Evolutionary conservation across 2,888 invertebrate genomes (phyloP).

Genomic region (Chalcosyrphus nemorum): DNA sequence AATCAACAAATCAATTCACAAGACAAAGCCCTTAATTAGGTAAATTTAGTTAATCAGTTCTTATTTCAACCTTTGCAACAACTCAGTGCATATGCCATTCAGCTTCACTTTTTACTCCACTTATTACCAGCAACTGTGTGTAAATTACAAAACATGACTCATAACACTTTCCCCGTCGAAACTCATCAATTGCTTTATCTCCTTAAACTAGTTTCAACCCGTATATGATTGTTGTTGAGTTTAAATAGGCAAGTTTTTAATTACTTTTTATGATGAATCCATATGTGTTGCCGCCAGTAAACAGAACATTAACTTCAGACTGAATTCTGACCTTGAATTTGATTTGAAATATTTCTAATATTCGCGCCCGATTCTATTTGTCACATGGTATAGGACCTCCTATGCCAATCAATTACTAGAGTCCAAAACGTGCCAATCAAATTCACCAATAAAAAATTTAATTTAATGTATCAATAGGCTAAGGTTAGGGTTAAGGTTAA

Average conservation of each 20-base stretch:
- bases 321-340: conserved; percentile 17
- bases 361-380: not conserved
- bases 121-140: too few relatives aligned
- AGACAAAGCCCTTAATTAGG: too few relatives aligned
- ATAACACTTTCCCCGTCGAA: too few relatives aligned
- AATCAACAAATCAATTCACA: too few relatives aligned
- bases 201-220: not conserved
- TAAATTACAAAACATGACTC: too few relatives aligned
- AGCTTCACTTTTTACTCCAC: too few relatives aligned
- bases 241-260: not conserved
- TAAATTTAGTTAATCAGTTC: too few relatives aligned
- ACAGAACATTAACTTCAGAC: not conserved
- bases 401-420: not conserved
- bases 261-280: too few relatives aligned
- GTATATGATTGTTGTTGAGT: not conserved
- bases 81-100: too few relatives aligned
- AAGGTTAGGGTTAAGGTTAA: conserved; percentile 26
- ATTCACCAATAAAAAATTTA: not conserved
- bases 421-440: conserved; percentile 5
- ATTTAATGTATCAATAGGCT: conserved; percentile 1
- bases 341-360: not conserved
- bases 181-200: too few relatives aligned
- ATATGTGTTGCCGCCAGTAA: too few relatives aligned
- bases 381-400: not conserved
- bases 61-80: too few relatives aligned